Evolutionary conservation across 2,113 vertebrate genomes (phyloP).

Genomic region (Solea solea): DNA sequence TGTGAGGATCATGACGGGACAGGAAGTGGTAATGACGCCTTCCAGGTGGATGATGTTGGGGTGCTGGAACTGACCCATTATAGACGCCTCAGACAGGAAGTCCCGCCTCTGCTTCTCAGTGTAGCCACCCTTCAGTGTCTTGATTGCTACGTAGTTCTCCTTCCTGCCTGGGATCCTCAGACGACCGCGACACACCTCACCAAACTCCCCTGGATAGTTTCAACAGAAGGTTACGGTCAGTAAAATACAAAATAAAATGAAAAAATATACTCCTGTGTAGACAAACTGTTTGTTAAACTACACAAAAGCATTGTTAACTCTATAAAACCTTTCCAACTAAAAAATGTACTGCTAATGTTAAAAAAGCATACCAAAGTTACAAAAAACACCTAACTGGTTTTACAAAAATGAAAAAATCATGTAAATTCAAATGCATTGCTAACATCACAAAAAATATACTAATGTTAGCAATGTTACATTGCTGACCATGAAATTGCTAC

Average conservation of each 20-base stretch:
- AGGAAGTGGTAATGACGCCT: slow-evolving; percentile 73
- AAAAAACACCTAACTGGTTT: too few relatives aligned
- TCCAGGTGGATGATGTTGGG: slow-evolving; percentile 79
- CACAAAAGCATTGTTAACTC: too few relatives aligned
- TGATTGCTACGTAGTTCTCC: slow-evolving; percentile 72
- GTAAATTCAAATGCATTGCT: too few relatives aligned
- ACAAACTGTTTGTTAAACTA: too few relatives aligned
- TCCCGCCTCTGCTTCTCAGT: slow-evolving; percentile 70
- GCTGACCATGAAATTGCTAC: too few relatives aligned
- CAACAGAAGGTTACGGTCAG: background rate
- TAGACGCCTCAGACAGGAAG: slow-evolving; percentile 73
- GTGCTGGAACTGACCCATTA: slow-evolving; percentile 78
- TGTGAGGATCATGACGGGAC: slow-evolving; percentile 75
- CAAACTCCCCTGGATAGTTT: slow-evolving; percentile 54
- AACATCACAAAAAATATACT: too few relatives aligned
- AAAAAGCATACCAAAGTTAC: too few relatives aligned
- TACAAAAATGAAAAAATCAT: too few relatives aligned
- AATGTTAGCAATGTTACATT: too few relatives aligned
- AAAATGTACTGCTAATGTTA: too few relatives aligned
- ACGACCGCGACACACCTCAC: slow-evolving; percentile 55
- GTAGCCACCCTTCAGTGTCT: slow-evolving; percentile 71
- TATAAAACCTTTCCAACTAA: too few relatives aligned
- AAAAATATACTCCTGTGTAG: too few relatives aligned
- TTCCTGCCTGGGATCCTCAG: slow-evolving; percentile 57
- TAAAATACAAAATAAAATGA: background rate